Evolutionary conservation across 2,797 vertebrate species (phyloP).

Genomic region (Cygnus olor): DNA sequence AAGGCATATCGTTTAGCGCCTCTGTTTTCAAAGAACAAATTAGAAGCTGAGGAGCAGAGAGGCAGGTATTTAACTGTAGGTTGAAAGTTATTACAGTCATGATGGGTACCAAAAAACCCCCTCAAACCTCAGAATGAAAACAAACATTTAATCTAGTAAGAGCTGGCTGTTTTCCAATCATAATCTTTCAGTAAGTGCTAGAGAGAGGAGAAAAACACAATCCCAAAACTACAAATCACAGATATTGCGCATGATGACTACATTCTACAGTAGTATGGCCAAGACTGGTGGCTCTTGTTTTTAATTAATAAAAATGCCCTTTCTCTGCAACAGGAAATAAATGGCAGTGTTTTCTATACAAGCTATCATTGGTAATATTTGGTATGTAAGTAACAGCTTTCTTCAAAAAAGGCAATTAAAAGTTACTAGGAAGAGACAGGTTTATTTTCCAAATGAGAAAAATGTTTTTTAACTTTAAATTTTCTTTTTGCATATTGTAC

Average conservation of each 20-base stretch:
- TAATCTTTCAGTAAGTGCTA: conserved; percentile 38
- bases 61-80: conserved; percentile 40
- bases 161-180: conserved; percentile 46
- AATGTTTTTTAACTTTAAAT: background rate
- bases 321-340: conserved; percentile 28
- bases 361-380: background rate
- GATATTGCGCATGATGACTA: conserved; percentile 5
- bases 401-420: conserved; percentile 1
- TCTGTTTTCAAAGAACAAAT: conserved; percentile 43
- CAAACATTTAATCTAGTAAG: conserved; percentile 33
- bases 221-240: background rate
- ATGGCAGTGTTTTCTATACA: background rate
- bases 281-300: background rate
- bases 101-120: background rate
- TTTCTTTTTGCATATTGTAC: background rate
- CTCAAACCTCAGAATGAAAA: background rate
- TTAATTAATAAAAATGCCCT: conserved; percentile 27
- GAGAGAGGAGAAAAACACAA: background rate
- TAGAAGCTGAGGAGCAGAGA: conserved; percentile 8
- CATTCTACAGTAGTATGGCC: background rate
- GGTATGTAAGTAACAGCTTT: background rate
- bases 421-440: background rate
- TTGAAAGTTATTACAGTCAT: conserved; percentile 31
- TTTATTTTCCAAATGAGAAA: background rate
- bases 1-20: background rate